A percentile compares a stretch with the other conserved stretches of the same genome.
phyloP scores from a whole-genome alignment of 2,113 vertebrate species.

The Pelmatolapia mariae region DNA sequence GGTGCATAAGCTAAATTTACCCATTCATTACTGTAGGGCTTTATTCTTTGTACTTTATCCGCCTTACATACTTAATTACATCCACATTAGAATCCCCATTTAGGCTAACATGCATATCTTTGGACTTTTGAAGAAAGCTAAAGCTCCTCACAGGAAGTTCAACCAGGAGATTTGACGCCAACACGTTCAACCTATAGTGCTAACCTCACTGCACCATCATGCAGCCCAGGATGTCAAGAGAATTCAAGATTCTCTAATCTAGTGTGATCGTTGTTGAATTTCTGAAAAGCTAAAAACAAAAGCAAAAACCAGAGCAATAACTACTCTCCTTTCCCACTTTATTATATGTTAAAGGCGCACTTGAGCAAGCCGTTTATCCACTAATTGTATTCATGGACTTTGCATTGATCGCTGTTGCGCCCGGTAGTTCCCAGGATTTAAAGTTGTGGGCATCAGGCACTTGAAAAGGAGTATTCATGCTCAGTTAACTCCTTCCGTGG shows the following conservation, averaged over 20 bases:
- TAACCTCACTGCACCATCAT: neutral
- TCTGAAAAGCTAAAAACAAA: neutral
- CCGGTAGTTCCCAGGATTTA: neutral
- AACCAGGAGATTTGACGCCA: neutral
- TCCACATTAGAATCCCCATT: neutral
- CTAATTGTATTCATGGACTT: conserved; percentile 3
- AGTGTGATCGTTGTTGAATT: neutral
- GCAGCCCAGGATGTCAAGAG: neutral
- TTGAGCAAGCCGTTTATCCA: neutral
- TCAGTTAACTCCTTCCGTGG: conserved; percentile 31
- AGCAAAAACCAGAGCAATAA: neutral
- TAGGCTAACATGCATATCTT: neutral
- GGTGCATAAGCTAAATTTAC: neutral
- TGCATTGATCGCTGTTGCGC: neutral
- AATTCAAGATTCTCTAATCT: neutral
- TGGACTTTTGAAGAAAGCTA: neutral
- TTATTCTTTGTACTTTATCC: neutral
- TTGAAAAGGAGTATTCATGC: conserved; percentile 34
- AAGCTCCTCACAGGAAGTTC: neutral
- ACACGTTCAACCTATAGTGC: rapidly evolving
- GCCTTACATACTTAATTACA: neutral
- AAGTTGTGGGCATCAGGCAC: neutral
- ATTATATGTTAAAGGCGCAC: neutral
- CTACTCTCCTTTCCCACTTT: neutral
- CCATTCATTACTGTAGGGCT: neutral